These are phyloP conservation scores for Olivierus martensii DNA, from an alignment of 1,140 invertebrate genomes.

Conservation along the genomic window DNA sequence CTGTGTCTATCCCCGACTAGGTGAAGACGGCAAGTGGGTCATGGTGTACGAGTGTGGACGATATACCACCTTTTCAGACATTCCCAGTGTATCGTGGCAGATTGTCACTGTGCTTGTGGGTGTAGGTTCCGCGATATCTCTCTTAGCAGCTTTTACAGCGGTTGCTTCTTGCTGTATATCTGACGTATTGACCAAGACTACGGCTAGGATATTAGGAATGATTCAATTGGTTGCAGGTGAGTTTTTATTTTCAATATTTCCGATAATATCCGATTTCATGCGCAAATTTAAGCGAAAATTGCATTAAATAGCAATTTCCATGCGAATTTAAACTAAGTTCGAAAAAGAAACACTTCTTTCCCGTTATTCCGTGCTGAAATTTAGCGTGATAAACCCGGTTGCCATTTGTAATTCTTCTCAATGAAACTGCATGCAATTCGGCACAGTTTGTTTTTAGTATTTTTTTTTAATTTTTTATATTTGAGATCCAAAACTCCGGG, in stretches of 20 bases:
- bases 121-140: constrained; percentile 4
- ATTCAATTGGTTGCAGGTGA: constrained; percentile 8
- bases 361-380: too few relatives aligned
- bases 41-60: constrained; percentile 26
- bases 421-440: too few relatives aligned
- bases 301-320: too few relatives aligned
- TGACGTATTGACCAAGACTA: constrained; percentile 5
- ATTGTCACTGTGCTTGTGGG: constrained; percentile 14
- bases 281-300: too few relatives aligned
- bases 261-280: neutral
- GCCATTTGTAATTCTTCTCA: too few relatives aligned
- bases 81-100: constrained; percentile 31
- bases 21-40: constrained; percentile 32
- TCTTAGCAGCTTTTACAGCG: constrained; percentile 12
- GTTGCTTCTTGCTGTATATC: constrained; percentile 11
- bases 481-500: too few relatives aligned
- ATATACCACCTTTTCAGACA: constrained; percentile 30
- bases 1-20: constrained; percentile 48
- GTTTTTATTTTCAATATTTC: neutral
- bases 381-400: too few relatives aligned
- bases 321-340: too few relatives aligned
- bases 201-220: neutral
- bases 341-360: too few relatives aligned
- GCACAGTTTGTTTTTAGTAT: too few relatives aligned
- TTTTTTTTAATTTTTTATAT: too few relatives aligned